A percentile compares a stretch with the other conserved stretches of the same genome.
phyloP scores from a whole-genome alignment of 2,113 vertebrate genomes.

The Semnornis frantzii region DNA sequence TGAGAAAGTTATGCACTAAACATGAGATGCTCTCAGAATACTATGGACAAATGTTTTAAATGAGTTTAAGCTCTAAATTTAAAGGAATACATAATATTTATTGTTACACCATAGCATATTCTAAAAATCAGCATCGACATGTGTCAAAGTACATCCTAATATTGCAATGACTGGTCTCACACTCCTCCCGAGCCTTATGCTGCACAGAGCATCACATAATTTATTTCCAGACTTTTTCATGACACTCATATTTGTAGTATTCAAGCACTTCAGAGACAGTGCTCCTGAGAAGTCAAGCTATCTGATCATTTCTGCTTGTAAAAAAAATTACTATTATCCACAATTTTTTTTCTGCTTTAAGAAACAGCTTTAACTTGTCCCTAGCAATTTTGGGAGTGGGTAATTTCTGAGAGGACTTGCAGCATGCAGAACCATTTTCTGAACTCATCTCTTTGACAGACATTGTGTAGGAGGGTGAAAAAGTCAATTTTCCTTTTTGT shows the following conservation, averaged over 20 bases:
- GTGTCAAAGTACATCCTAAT: background rate
- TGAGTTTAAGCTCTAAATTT: background rate
- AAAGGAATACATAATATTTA: background rate
- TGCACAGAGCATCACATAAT: background rate
- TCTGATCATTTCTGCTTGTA: background rate
- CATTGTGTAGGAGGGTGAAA: background rate
- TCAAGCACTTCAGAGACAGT: background rate
- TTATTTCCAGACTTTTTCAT: background rate
- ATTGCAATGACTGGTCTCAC: background rate
- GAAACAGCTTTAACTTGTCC: background rate
- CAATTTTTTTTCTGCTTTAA: background rate
- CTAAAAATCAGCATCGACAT: background rate
- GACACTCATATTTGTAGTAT: background rate
- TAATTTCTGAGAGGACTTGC: background rate
- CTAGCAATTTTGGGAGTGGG: background rate
- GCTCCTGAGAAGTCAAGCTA: background rate
- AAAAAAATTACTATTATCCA: background rate
- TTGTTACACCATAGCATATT: background rate
- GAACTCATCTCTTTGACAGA: background rate
- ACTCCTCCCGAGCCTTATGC: background rate
- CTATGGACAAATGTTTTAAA: background rate
- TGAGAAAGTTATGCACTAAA: background rate
- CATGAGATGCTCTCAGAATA: background rate
- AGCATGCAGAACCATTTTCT: background rate
- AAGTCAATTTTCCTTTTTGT: background rate